Evolutionary conservation across 2,113 vertebrate genomes (phyloP).

Genomic region (Leuciscus idus): DNA sequence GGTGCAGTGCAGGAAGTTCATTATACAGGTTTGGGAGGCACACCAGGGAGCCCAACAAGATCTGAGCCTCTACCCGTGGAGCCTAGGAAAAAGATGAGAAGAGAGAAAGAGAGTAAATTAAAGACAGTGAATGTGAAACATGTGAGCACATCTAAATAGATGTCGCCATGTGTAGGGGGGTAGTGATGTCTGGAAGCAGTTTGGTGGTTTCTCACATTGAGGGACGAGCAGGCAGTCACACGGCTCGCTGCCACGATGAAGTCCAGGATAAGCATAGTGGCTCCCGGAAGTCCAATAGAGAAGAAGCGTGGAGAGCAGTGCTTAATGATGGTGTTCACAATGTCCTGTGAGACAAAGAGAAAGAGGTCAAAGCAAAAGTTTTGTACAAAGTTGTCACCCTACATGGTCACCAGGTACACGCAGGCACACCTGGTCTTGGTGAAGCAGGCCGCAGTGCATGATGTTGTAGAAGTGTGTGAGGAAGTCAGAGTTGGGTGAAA

Average conservation of each 20-base stretch:
- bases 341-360: slow-evolving; percentile 82
- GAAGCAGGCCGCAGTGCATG: slow-evolving; percentile 97
- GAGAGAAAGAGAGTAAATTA: not conserved
- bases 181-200: not conserved
- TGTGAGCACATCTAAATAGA: not conserved
- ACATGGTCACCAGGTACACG: not conserved
- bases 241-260: slow-evolving; percentile 95
- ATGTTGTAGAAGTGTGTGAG: slow-evolving; percentile 99
- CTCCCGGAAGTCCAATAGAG: slow-evolving; percentile 94
- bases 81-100: slow-evolving; percentile 74
- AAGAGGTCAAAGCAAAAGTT: slow-evolving; percentile 44
- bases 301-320: slow-evolving; percentile 98
- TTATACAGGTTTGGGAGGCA: slow-evolving; percentile 96
- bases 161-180: not conserved
- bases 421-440: slow-evolving; percentile 89
- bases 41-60: slow-evolving; percentile 94
- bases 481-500: slow-evolving; percentile 96
- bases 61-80: slow-evolving; percentile 96
- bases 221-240: slow-evolving; percentile 93
- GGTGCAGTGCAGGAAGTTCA: slow-evolving; percentile 92
- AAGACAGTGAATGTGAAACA: not conserved
- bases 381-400: not conserved
- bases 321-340: slow-evolving; percentile 99
- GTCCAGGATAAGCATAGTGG: slow-evolving; percentile 97
- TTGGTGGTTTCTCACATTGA: slow-evolving; percentile 82